A percentile compares a stretch with the other conserved stretches of the same genome.
These are phyloP conservation scores for Hippocampus zosterae DNA, from an alignment of 2,113 vertebrate species.

Conservation along the genomic window DNA sequence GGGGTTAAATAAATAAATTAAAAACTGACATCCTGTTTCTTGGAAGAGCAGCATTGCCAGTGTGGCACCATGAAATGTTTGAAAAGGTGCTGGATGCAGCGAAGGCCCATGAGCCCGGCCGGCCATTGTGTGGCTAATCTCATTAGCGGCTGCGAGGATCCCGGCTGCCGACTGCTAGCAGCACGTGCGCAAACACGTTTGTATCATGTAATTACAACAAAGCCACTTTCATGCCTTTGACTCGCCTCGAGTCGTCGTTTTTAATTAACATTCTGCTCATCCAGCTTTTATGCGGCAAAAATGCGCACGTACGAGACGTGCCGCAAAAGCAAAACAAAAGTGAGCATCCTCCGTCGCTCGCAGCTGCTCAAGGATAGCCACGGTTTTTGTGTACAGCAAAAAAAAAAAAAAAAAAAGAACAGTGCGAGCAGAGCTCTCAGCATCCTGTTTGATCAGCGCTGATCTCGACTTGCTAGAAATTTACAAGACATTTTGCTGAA, in stretches of 20 bases:
- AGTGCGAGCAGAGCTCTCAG: too few species aligned
- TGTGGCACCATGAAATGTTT: neutral
- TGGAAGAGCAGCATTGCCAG: neutral
- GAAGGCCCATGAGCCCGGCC: neutral
- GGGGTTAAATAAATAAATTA: too few species aligned
- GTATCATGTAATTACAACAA: neutral
- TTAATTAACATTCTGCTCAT: neutral
- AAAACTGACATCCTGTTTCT: neutral
- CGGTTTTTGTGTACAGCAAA: too few species aligned
- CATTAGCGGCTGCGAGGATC: slow-evolving; percentile 1
- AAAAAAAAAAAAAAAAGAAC: too few species aligned
- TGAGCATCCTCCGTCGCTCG: too few species aligned
- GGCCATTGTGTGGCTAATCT: slow-evolving; percentile 1
- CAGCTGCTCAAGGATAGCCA: too few species aligned
- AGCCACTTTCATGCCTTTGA: neutral
- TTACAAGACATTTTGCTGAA: too few species aligned
- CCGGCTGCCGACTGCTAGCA: neutral
- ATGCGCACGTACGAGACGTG: too few species aligned
- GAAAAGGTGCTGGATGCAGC: neutral
- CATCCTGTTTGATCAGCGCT: too few species aligned
- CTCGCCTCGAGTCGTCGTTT: neutral
- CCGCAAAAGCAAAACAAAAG: too few species aligned
- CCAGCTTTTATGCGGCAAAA: neutral
- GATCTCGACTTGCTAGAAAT: too few species aligned
- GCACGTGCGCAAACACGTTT: neutral